A percentile compares a stretch with the other conserved stretches of the same genome.
phyloP scores from a whole-genome alignment of 2,113 vertebrate genomes.

The Lutjanus erythropterus region DNA sequence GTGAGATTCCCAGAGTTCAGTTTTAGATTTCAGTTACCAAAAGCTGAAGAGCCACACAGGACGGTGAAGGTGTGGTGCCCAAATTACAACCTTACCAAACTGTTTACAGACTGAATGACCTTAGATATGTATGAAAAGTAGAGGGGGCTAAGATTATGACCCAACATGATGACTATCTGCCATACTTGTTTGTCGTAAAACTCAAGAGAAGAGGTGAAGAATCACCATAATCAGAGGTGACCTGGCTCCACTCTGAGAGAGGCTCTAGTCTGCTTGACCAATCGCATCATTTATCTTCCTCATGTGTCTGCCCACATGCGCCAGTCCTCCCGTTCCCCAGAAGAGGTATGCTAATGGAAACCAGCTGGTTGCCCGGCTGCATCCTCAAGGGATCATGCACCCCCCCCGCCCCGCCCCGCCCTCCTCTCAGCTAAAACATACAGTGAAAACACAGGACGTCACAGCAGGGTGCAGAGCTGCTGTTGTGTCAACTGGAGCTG shows the following conservation, averaged over 20 bases:
- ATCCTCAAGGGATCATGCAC: slow-evolving; percentile 52
- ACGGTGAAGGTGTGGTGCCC: slow-evolving; percentile 48
- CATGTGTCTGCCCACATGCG: slow-evolving; percentile 74
- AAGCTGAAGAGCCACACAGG: slow-evolving; percentile 41
- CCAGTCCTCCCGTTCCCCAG: slow-evolving; percentile 69
- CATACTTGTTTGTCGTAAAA: slow-evolving; percentile 48
- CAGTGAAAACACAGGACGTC: slow-evolving; percentile 60
- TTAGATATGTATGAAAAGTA: slow-evolving; percentile 47
- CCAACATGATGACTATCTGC: slow-evolving; percentile 28
- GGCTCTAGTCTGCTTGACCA: slow-evolving; percentile 60
- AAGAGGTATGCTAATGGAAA: slow-evolving; percentile 84
- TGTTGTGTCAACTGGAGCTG: slow-evolving; percentile 72
- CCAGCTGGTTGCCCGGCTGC: slow-evolving; percentile 79
- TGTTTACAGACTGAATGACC: slow-evolving; percentile 50
- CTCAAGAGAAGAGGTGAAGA: slow-evolving; percentile 44
- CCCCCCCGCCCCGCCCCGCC: slow-evolving; percentile 28
- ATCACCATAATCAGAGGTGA: slow-evolving; percentile 74
- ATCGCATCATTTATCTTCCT: slow-evolving; percentile 78
- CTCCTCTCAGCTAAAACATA: slow-evolving; percentile 51
- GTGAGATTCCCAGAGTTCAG: slow-evolving; percentile 14
- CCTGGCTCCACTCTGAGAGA: slow-evolving; percentile 48
- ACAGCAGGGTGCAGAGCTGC: slow-evolving; percentile 64
- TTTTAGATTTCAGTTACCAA: too few species aligned
- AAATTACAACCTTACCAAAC: slow-evolving; percentile 47
- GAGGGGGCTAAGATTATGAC: slow-evolving; percentile 49